Conservation (phyloP, 2,113 vertebrate genomes). For the Cettia cetti region DNA sequence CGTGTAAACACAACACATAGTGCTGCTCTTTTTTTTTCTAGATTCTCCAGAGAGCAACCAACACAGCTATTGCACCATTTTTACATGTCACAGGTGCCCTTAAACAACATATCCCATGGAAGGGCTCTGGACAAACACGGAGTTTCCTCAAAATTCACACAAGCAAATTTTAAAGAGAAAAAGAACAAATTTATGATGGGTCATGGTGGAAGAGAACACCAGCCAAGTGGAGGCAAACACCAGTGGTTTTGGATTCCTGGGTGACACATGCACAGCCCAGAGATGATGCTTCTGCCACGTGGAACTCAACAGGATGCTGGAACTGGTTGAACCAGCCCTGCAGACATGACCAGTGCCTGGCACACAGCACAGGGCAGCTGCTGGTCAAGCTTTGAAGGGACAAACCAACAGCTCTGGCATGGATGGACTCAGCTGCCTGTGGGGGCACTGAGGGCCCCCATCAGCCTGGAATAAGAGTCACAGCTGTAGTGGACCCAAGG, state of each 20-base stretch:
- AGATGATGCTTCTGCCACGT: background rate
- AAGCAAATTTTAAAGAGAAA: background rate
- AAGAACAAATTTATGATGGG: background rate
- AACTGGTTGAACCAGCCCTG: conserved; percentile 22
- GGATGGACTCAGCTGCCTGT: background rate
- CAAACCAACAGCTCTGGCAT: background rate
- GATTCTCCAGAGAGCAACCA: background rate
- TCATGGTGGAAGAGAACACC: background rate
- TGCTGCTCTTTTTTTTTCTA: background rate
- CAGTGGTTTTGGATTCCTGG: background rate
- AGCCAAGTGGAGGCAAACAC: background rate
- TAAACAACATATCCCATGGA: background rate
- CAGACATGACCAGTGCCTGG: background rate
- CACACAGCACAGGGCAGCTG: background rate
- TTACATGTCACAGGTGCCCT: background rate
- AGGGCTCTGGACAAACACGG: background rate
- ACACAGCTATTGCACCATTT: background rate
- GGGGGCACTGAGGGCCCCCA: background rate
- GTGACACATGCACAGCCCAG: background rate
- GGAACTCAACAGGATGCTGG: conserved; percentile 1
- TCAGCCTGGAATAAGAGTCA: background rate
- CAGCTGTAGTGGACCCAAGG: background rate
- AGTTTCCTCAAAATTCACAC: background rate
- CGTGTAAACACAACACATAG: fast-evolving
- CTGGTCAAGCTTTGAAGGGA: background rate